phyloP scores from a whole-genome alignment of 1,140 invertebrate genomes.

The Limonius californicus region DNA sequence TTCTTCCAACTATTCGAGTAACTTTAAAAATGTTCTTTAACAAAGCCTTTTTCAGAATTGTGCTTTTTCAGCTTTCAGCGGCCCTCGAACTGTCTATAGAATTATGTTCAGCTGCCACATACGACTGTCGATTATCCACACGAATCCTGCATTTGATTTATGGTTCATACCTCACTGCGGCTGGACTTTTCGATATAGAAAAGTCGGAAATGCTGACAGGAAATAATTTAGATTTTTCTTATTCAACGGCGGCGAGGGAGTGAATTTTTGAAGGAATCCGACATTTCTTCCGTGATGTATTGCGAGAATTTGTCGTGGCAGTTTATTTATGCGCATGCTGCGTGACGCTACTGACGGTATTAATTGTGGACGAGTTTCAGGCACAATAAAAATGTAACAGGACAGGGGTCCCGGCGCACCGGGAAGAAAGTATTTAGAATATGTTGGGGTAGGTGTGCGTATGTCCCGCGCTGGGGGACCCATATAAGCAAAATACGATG shows the following conservation, averaged over 20 bases:
- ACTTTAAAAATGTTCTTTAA: neutral
- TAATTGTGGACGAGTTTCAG: too few relatives aligned
- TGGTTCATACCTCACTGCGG: slow-evolving; percentile 32
- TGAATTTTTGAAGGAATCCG: slow-evolving; percentile 1
- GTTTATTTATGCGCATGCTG: too few relatives aligned
- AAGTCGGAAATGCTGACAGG: slow-evolving; percentile 22
- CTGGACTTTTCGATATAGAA: slow-evolving; percentile 29
- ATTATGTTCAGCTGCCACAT: slow-evolving; percentile 36
- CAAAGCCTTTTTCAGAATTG: neutral
- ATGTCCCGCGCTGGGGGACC: neutral
- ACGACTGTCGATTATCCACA: slow-evolving; percentile 31
- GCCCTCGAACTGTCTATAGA: slow-evolving; percentile 20
- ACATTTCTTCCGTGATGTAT: slow-evolving; percentile 2
- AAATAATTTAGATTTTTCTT: slow-evolving; percentile 31
- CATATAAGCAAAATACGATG: neutral
- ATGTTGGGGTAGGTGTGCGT: too few relatives aligned
- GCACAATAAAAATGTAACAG: neutral
- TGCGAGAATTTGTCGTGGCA: neutral
- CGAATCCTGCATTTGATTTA: slow-evolving; percentile 32
- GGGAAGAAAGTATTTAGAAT: too few relatives aligned
- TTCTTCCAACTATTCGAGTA: too few relatives aligned
- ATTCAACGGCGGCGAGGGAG: slow-evolving; percentile 19
- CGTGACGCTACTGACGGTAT: too few relatives aligned
- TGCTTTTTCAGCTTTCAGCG: slow-evolving; percentile 9
- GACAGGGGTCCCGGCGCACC: neutral